phyloP scores from a whole-genome alignment of 2,888 invertebrate genomes.

The Lithosia quadra region DNA sequence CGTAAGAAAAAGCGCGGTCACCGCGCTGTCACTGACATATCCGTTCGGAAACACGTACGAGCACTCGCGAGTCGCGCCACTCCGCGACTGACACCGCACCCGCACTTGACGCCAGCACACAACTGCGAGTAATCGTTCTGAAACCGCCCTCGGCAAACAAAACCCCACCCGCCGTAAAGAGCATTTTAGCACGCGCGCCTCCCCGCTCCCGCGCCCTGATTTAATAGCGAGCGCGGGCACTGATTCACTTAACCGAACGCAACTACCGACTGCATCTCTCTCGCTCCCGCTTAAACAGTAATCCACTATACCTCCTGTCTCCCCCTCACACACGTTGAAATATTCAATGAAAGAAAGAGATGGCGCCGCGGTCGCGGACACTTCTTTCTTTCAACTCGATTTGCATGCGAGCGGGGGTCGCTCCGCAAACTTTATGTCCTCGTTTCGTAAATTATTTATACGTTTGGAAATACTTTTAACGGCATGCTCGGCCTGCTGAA shows the following conservation, averaged over 20 bases:
- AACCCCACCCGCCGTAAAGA: slow-evolving; percentile 85
- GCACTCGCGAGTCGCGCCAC: slow-evolving; percentile 69
- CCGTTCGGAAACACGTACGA: slow-evolving; percentile 65
- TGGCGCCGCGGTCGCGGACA: slow-evolving; percentile 72
- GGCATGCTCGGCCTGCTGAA: slow-evolving; percentile 74
- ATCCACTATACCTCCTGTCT: slow-evolving; percentile 53
- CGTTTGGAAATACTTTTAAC: slow-evolving; percentile 86
- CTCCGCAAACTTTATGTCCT: slow-evolving; percentile 86
- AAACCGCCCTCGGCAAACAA: slow-evolving; percentile 86
- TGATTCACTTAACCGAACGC: slow-evolving; percentile 87
- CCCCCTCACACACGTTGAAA: slow-evolving; percentile 56
- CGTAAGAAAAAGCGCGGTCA: slow-evolving; percentile 77
- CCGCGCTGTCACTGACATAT: slow-evolving; percentile 76
- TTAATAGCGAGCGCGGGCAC: slow-evolving; percentile 86
- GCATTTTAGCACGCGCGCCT: slow-evolving; percentile 83
- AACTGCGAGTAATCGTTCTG: slow-evolving; percentile 73
- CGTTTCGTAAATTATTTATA: slow-evolving; percentile 86
- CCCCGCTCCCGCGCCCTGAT: slow-evolving; percentile 83
- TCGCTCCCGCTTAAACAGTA: slow-evolving; percentile 66
- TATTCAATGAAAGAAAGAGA: slow-evolving; percentile 71
- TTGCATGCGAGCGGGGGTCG: slow-evolving; percentile 85
- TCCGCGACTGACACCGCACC: slow-evolving; percentile 62
- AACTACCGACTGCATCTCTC: slow-evolving; percentile 78
- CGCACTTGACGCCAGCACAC: slow-evolving; percentile 54
- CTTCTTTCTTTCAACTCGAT: slow-evolving; percentile 85